Conservation (phyloP, 2,797 vertebrate species). For the Argyrosomus regius region DNA sequence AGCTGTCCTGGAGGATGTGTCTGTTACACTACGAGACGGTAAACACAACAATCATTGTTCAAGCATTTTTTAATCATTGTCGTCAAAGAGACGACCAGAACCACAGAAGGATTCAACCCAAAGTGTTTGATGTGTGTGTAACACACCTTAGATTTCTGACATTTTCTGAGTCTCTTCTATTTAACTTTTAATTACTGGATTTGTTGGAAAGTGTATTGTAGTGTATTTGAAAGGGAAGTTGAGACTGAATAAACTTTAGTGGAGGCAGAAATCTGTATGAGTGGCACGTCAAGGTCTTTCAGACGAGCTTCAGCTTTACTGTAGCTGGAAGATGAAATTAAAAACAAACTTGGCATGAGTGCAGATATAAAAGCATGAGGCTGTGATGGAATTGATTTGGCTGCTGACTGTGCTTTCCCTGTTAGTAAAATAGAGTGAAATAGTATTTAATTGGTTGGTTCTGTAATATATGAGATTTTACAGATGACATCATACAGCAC, state of each 20-base stretch:
- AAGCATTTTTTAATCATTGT: too few relatives aligned
- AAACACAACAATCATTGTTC: neutral
- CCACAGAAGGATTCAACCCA: too few relatives aligned
- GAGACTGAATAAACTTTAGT: neutral
- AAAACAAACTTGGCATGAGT: neutral
- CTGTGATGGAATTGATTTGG: constrained; percentile 37
- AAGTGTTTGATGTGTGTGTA: too few relatives aligned
- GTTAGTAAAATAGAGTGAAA: constrained; percentile 1
- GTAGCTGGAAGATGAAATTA: neutral
- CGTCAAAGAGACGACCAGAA: too few relatives aligned
- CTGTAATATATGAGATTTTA: constrained; percentile 12
- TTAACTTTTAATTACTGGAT: neutral
- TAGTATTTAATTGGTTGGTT: constrained; percentile 28
- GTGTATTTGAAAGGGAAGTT: neutral
- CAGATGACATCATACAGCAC: constrained; percentile 32
- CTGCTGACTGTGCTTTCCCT: constrained; percentile 21
- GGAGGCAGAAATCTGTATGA: neutral
- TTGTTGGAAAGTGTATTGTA: neutral
- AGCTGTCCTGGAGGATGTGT: constrained; percentile 95
- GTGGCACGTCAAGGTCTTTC: neutral
- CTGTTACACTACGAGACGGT: constrained; percentile 92
- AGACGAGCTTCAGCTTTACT: neutral
- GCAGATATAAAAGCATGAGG: constrained; percentile 4
- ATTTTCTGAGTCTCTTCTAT: too few relatives aligned
- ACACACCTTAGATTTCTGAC: too few relatives aligned